Evolutionary conservation across 2,113 vertebrate species (phyloP), one percentile per base, ranked within the genome.

Genomic region (Psophia crepitans): DNA sequence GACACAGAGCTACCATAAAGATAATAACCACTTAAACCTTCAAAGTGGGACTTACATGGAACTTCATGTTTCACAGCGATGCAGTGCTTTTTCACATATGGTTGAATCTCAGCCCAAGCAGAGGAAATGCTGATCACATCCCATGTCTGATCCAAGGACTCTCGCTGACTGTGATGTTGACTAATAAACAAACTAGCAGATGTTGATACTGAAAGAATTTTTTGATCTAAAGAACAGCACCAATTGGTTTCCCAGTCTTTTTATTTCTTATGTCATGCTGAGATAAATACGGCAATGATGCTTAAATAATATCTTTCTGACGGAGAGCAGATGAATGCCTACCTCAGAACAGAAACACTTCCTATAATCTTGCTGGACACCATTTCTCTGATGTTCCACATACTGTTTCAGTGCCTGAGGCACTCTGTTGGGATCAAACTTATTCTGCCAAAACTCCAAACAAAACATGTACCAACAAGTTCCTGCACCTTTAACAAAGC

Each of bases 161-260:
- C 30, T 68, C 0, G 3, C 68, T 82, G 57, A 33, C 43, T 95
- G 85, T 85, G 71, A 81, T 84, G 93, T 92, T 70, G 43, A 16
- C 87, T 87, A 95, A 74, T 86, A 87, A 56, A 76, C 70, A 71
- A 76, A 51, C 46, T 54, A 70, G 71, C 75, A 65, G 91, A 80
- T 95, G 88, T 82, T 92, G 71, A 89, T 60, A 48, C 33, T 53
- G 84, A 93, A 77, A 56, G 24, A 81, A 85, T 32, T 88, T 66
- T 96, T 95, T 96, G 82, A 80, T 88, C 79, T 95, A 71, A 78
- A 61, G 56, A 80, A 69, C 84, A 54, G 4, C 53, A 78, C 68
- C 76, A 66, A 41, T 91, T 91, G 48, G 43, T 85, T 77, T 76
- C 51, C 44, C 30, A 77, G 57, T 30, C 70, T 60, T 74, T 95